Evolutionary conservation across 2,113 vertebrate species (phyloP).

Genomic region (Okapia johnstoni): DNA sequence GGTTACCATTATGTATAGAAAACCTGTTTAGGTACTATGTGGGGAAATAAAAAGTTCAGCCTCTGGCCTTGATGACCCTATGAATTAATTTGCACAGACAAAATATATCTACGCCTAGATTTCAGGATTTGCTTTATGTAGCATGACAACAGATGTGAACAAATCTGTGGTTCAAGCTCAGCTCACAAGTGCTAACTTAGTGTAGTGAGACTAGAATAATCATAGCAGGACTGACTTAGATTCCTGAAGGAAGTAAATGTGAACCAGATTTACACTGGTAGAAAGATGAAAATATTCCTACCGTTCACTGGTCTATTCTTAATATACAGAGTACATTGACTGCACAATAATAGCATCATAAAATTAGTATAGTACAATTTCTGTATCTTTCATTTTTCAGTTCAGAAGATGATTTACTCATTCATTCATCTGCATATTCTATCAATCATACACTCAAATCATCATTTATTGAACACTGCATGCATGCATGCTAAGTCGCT

Average conservation of each 20-base stretch:
- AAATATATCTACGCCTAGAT: not conserved
- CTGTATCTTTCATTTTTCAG: not conserved
- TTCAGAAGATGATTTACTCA: not conserved
- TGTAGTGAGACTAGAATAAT: not conserved
- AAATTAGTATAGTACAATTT: not conserved
- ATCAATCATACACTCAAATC: not conserved
- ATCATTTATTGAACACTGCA: not conserved
- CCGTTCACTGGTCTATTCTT: not conserved
- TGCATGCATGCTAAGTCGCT: not conserved
- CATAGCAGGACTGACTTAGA: not conserved
- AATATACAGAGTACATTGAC: not conserved
- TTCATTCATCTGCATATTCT: not conserved
- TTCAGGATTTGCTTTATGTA: not conserved
- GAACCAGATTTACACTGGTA: not conserved
- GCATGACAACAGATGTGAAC: not conserved
- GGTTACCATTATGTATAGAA: not conserved
- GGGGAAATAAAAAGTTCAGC: not conserved
- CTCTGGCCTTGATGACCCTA: not conserved
- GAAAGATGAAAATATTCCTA: not conserved
- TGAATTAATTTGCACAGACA: conserved; percentile 5
- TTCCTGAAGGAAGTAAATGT: not conserved
- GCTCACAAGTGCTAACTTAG: not conserved
- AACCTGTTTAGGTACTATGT: not conserved
- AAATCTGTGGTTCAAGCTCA: not conserved
- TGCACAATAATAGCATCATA: not conserved